A percentile compares a stretch with the other conserved stretches of the same genome.
These are phyloP conservation scores for Scelioninae gen. 1 DNA, from an alignment of 2,888 invertebrate species.

Conservation along the genomic window DNA sequence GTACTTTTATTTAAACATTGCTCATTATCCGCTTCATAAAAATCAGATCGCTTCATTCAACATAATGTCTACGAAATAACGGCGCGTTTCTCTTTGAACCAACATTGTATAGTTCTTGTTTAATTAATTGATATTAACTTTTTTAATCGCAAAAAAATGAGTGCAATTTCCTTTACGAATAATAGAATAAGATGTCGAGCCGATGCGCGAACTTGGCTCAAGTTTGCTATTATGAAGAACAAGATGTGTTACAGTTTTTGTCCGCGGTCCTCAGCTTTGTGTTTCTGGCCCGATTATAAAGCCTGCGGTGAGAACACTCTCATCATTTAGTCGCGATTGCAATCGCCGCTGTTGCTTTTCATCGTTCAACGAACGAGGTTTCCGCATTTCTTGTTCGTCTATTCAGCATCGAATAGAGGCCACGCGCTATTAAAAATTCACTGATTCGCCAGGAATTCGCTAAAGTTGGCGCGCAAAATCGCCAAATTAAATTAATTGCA, in stretches of 20 bases:
- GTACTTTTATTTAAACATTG: constrained; percentile 44
- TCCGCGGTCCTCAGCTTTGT: constrained; percentile 54
- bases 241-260: constrained; percentile 55
- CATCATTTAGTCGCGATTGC: constrained; percentile 74
- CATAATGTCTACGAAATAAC: not conserved
- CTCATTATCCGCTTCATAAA: constrained; percentile 20
- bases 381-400: constrained; percentile 64
- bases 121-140: constrained; percentile 27
- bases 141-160: constrained; percentile 1
- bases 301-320: constrained; percentile 81
- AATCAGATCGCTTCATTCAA: constrained; percentile 30
- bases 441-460: constrained; percentile 30
- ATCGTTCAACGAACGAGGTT: constrained; percentile 48
- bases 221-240: constrained; percentile 1
- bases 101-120: not conserved
- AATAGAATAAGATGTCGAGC: constrained; percentile 26
- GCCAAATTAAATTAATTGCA: constrained; percentile 34
- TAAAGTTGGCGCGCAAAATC: constrained; percentile 4
- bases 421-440: constrained; percentile 53
- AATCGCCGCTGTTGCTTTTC: constrained; percentile 55
- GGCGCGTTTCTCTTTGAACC: constrained; percentile 7
- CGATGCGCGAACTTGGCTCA: constrained; percentile 1
- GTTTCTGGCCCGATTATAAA: constrained; percentile 62
- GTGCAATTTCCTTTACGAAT: constrained; percentile 5
- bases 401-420: constrained; percentile 51